Percentiles rank a stretch among this genome's conserved stretches.
Evolutionary conservation across 2,113 vertebrate genomes (phyloP).

Genomic region (Nothoprocta pentlandii): DNA sequence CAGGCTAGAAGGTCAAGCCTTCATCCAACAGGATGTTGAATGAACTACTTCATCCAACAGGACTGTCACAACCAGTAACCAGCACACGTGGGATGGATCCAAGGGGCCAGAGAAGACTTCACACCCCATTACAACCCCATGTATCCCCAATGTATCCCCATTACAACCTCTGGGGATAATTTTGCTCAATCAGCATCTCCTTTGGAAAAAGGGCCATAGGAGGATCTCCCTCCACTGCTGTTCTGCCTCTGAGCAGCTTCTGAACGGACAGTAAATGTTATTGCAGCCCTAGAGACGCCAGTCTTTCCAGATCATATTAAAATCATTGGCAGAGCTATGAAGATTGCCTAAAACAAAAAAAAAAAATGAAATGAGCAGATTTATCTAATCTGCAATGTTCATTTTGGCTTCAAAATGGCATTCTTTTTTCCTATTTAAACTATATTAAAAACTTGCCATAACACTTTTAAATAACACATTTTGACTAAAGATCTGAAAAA

Average conservation of each 20-base stretch:
- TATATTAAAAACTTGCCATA: neutral
- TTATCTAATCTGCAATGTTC: neutral
- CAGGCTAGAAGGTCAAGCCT: neutral
- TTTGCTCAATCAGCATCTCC: neutral
- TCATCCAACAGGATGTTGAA: too few relatives aligned
- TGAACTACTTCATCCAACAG: neutral
- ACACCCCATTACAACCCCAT: neutral
- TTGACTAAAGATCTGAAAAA: neutral
- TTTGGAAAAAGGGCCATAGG: neutral
- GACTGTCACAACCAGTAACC: neutral
- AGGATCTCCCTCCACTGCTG: neutral
- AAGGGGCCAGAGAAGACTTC: neutral
- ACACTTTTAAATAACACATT: neutral
- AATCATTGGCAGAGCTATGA: neutral
- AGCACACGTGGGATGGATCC: neutral
- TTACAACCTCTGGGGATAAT: neutral
- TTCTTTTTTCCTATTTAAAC: neutral
- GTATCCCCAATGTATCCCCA: neutral
- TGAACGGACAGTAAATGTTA: neutral
- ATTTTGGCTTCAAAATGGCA: neutral
- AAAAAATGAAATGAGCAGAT: neutral
- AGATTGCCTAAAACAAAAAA: neutral
- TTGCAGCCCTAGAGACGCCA: neutral
- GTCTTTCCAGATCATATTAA: neutral
- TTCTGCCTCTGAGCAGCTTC: neutral